phyloP scores from a whole-genome alignment of 2,113 vertebrate genomes.

The Silurus asotus region DNA sequence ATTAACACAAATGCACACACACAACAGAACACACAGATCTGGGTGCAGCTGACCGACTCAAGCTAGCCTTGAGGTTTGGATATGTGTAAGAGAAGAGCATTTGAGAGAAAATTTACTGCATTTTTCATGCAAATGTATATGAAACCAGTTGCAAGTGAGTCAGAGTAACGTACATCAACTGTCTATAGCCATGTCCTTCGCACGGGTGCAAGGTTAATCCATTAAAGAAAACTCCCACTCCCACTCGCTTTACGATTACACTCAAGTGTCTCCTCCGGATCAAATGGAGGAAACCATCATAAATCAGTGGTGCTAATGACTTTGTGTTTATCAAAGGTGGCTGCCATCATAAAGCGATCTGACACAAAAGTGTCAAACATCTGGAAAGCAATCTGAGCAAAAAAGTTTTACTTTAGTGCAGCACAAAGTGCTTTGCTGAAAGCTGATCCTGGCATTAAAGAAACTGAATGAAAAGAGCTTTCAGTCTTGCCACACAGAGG shows the following conservation, averaged over 20 bases:
- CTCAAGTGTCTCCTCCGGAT: neutral
- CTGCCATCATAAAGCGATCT: conserved; percentile 12
- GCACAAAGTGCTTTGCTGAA: conserved; percentile 5
- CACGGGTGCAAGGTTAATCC: conserved; percentile 17
- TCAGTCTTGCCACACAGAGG: conserved; percentile 55
- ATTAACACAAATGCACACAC: conserved; percentile 18
- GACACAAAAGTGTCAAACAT: neutral
- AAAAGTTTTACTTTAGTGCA: conserved; percentile 6
- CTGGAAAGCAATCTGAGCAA: neutral
- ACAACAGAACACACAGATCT: neutral
- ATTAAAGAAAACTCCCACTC: conserved; percentile 17
- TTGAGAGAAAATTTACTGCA: conserved; percentile 16
- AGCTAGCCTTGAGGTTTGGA: neutral
- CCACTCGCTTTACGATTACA: neutral
- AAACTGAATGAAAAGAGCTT: conserved; percentile 45
- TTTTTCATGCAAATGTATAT: conserved; percentile 14
- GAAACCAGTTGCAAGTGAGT: conserved; percentile 12
- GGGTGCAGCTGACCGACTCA: conserved; percentile 19
- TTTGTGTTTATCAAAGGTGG: neutral
- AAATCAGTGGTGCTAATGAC: conserved; percentile 18
- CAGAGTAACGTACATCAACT: neutral
- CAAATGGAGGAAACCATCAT: neutral
- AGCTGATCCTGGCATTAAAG: neutral
- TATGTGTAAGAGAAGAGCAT: conserved; percentile 19
- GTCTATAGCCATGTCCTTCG: conserved; percentile 9